Conservation (phyloP, 2,113 vertebrate genomes). For the Plestiodon gilberti region DNA sequence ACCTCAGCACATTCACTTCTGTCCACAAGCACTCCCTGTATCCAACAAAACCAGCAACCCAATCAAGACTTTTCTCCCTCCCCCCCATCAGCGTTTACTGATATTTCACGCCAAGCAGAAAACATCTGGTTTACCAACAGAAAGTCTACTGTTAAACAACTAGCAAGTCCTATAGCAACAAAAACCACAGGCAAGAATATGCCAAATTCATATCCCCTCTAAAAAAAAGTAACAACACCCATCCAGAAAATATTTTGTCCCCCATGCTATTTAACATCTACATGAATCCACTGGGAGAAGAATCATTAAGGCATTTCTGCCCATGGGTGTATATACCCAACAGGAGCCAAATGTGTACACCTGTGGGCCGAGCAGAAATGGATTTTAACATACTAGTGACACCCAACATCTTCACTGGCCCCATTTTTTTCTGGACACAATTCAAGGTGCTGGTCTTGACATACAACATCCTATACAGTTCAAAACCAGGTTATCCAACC, state of each 20-base stretch:
- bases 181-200: neutral
- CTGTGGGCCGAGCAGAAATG: no score
- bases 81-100: no score
- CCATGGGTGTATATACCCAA: no score
- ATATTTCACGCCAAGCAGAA: neutral
- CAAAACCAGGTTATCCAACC: neutral
- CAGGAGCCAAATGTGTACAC: no score
- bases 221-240: no score
- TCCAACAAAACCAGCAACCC: neutral
- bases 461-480: neutral
- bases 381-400: no score
- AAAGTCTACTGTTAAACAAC: neutral
- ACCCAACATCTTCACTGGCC: no score
- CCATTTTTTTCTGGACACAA: neutral
- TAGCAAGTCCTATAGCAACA: neutral
- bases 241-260: neutral
- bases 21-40: neutral
- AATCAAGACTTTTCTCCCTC: no score
- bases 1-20: neutral
- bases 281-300: neutral
- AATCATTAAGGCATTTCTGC: no score
- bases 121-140: neutral
- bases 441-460: neutral
- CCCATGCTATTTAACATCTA: neutral
- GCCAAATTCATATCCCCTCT: neutral